Evolutionary conservation across 2,113 vertebrate genomes (phyloP), one percentile per base, ranked within the genome.

Genomic region (Catharus minimus): DNA sequence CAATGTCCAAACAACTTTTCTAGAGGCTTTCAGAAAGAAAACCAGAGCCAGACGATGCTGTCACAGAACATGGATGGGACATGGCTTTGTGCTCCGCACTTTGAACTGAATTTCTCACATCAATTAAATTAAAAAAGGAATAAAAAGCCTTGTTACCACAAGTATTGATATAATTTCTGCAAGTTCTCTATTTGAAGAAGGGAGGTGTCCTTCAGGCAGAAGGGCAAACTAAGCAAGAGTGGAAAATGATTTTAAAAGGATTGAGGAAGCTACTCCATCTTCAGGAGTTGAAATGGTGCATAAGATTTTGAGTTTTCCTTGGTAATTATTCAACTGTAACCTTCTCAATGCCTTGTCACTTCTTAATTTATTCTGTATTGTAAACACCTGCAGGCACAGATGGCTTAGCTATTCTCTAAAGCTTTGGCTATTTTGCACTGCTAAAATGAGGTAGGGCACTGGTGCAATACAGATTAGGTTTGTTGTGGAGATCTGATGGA

Each of bases 321-420:
- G 67, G 90, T 92, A 93, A 96, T 95, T 94, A 93, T 95, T 97
- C 94, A 95, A 77, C 89, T 82, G 81, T 95, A 95, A 96, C 92
- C 91, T 97, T 90, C 95, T 90, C 83, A 81, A 66, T 92, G 88
- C 83, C 87, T 93, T 96, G 93, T 94, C 91, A 89, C 89, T 95
- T 88, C 93, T 95, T 96, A 92, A 96, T 96, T 96, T 95, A 95
- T 93, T 92, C 76, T 50, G 77, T 67, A 95, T 82, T 88, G 92
- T 94, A 93, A 96, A 95, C 93, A 94, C 94, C 96, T 96, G 95
- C 93, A 92, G 93, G 91, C 55, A 1, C 94, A 95, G 92, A 96
- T 95, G 96, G 93, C 91, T 81, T 71, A 71, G 86, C 85, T 96
- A 92, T 96, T 96, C 95, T 95, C 89, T 69, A 79, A 95, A 96